Conservation (phyloP, 2,888 invertebrate species). For the Dryococelus australis region DNA sequence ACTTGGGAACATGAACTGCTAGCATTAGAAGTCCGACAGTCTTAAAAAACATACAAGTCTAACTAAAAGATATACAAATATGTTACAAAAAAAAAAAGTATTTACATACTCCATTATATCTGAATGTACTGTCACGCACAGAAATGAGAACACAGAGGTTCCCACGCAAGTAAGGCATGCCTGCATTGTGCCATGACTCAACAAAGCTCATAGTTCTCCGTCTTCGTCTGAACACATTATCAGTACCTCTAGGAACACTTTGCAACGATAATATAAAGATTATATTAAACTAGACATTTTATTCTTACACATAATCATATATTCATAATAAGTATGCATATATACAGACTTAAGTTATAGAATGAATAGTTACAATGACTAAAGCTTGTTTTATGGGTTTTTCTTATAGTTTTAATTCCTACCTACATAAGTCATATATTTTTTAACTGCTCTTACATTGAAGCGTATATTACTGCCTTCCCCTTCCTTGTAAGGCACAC, state of each 20-base stretch:
- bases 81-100: neutral
- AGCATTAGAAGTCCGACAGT: neutral
- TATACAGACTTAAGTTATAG: neutral
- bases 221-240: neutral
- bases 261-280: neutral
- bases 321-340: neutral
- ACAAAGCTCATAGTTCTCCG: neutral
- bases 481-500: constrained; percentile 39
- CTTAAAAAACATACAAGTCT: neutral
- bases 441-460: constrained; percentile 28
- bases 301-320: neutral
- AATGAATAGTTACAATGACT: neutral
- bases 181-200: neutral
- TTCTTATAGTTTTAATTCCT: neutral
- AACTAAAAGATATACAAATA: neutral
- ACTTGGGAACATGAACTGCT: neutral
- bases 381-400: neutral
- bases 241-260: constrained; percentile 8
- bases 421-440: neutral
- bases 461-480: constrained; percentile 47
- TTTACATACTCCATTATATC: neutral
- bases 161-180: neutral
- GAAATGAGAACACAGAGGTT: neutral
- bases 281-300: neutral
- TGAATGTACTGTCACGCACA: neutral